phyloP scores from a whole-genome alignment of 2,888 invertebrate genomes.

The Myathropa florea region DNA sequence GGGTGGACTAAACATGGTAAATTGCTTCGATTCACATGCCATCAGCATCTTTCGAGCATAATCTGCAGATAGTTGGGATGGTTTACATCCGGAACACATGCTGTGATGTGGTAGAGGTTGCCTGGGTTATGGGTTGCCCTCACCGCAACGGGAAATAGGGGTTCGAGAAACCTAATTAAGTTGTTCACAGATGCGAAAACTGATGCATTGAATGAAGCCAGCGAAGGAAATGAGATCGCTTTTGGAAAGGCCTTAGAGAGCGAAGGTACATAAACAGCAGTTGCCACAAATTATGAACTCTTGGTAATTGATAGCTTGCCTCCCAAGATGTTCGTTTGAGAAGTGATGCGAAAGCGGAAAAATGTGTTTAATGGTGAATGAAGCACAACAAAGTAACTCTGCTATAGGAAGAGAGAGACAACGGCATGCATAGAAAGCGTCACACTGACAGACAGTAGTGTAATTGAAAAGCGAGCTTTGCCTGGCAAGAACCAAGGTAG shows the following conservation, averaged over 20 bases:
- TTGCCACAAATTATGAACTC: background rate
- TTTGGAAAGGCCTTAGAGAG: background rate
- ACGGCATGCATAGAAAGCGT: no score
- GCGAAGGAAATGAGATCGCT: background rate
- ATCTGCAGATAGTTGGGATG: background rate
- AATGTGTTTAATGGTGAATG: background rate
- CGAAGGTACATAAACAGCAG: background rate
- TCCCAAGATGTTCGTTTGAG: background rate
- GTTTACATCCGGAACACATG: background rate
- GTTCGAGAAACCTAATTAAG: background rate
- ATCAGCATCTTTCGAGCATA: background rate
- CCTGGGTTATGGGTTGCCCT: background rate
- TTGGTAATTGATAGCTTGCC: background rate
- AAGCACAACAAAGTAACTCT: background rate
- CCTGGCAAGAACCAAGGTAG: no score
- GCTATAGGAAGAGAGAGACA: no score
- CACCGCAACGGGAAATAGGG: background rate
- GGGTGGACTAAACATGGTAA: background rate
- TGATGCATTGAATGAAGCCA: background rate
- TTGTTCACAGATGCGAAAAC: background rate
- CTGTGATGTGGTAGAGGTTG: background rate
- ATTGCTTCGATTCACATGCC: constrained; percentile 1
- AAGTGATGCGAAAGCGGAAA: background rate
- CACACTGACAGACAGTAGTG: no score
- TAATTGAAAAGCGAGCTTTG: no score